Evolutionary conservation across 2,888 invertebrate species (phyloP).

Genomic region (Unio delphinus): DNA sequence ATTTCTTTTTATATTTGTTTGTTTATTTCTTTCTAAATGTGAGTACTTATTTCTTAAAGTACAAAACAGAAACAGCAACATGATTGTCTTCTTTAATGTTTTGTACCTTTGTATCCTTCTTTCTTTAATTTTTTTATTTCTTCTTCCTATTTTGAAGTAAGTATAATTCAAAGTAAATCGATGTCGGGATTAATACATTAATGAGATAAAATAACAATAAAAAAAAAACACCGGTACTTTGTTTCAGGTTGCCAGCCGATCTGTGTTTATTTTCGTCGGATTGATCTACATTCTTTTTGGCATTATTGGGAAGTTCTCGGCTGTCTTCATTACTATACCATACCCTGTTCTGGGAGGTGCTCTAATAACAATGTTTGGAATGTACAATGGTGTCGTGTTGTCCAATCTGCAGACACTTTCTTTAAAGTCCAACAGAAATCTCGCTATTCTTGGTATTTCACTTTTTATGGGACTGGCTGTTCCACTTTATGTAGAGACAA

Average conservation of each 20-base stretch:
- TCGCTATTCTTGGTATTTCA: conserved; percentile 87
- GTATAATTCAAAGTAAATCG: too few relatives aligned
- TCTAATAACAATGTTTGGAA: conserved; percentile 58
- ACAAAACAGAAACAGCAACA: too few relatives aligned
- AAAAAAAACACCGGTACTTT: background rate
- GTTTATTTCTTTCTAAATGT: too few relatives aligned
- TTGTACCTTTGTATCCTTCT: background rate
- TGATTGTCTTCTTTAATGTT: too few relatives aligned
- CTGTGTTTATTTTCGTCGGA: conserved; percentile 70
- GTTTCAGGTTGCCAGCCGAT: conserved; percentile 69
- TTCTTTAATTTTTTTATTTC: background rate
- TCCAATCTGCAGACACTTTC: conserved; percentile 42
- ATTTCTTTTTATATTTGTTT: too few relatives aligned
- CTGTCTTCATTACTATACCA: conserved; percentile 72
- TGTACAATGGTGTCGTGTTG: conserved; percentile 51
- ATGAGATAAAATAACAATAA: too few relatives aligned
- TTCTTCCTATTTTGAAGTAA: background rate
- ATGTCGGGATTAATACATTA: too few relatives aligned
- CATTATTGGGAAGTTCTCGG: conserved; percentile 72
- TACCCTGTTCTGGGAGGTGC: conserved; percentile 71
- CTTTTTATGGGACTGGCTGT: conserved; percentile 84
- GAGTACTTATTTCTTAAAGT: too few relatives aligned
- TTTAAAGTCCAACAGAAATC: conserved; percentile 85
- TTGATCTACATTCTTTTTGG: conserved; percentile 70
- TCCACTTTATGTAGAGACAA: conserved; percentile 34